Evolutionary conservation across 2,797 vertebrate species (phyloP).

Genomic region (Pseudochirops corinnae): DNA sequence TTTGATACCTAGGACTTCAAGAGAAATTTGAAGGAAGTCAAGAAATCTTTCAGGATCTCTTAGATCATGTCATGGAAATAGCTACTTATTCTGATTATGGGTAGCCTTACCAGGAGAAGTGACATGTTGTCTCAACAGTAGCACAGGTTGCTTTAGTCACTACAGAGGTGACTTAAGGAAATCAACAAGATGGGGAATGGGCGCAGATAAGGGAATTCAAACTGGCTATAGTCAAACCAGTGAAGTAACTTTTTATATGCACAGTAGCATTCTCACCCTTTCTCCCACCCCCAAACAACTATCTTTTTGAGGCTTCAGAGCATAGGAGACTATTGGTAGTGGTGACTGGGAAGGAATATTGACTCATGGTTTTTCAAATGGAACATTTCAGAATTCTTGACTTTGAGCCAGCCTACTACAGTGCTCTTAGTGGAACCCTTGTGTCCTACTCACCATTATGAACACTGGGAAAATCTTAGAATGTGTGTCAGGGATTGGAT

Average conservation of each 20-base stretch:
- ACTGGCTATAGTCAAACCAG: background rate
- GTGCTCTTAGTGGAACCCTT: background rate
- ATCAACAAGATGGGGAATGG: background rate
- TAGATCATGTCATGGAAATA: background rate
- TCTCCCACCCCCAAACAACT: background rate
- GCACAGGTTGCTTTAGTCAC: background rate
- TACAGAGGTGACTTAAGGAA: background rate
- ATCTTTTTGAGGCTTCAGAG: background rate
- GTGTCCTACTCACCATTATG: background rate
- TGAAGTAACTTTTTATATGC: background rate
- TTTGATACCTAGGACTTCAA: background rate
- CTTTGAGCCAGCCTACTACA: background rate
- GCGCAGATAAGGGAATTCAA: background rate
- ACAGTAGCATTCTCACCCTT: background rate
- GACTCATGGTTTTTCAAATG: background rate
- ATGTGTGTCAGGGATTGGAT: background rate
- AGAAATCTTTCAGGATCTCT: background rate
- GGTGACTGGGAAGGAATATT: background rate
- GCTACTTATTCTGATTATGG: background rate
- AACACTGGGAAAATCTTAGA: background rate
- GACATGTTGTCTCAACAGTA: background rate
- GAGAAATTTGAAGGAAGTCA: background rate
- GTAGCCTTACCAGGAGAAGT: background rate
- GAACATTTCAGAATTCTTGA: background rate
- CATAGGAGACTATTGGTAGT: background rate